Evolutionary conservation across 2,888 invertebrate species (phyloP), one percentile per base, ranked within the genome.

Genomic region (Lithosia quadra): DNA sequence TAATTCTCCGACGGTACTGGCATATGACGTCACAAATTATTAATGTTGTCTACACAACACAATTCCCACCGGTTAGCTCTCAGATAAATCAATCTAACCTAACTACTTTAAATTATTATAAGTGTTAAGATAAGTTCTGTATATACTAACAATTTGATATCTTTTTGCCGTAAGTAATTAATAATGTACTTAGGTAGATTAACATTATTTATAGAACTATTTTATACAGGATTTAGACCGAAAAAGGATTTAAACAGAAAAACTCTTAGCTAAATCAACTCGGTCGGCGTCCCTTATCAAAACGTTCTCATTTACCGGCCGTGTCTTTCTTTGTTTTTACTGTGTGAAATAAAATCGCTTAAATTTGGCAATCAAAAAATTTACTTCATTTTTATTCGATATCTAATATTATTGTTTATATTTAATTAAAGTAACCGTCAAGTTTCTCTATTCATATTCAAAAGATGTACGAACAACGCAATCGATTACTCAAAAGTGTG

Each of bases 11-110:
- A 49, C 49, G n/a, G 4, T 43, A 43, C 13, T 36, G 61, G 10
- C 39, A 18, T 43, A 49, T 62, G 49, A 62, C 28, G 49, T 62
- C 49, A 62, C 62, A 49, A 33, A n/a, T n/a, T 49, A 49, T 28
- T 43, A 28, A 62, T 49, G 28, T n/a, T 61, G 10, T 22, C 56
- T 24, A 56, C 24, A 15, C 56, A 24, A 28, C 18, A 28, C 56
- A 13, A 24, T 56, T 24, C 22, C 15, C 28, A 56, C 5, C 24
- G 13, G 21, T 56, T 4, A 28, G 28, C n/a, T 22, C 34, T 21
- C 21, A 59, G 11, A 59, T 34, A 36, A 21, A 39, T 39, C 22
- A 36, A 21, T 18, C 49, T 28, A 10, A 8, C 56, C 15, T 56
- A 56, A 56, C 21, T 56, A 28, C 56, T 56, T 28, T 56, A 15